A percentile compares a stretch with the other conserved stretches of the same genome.
phyloP scores from a whole-genome alignment of 2,888 invertebrate species.

The Athalia rosae region DNA sequence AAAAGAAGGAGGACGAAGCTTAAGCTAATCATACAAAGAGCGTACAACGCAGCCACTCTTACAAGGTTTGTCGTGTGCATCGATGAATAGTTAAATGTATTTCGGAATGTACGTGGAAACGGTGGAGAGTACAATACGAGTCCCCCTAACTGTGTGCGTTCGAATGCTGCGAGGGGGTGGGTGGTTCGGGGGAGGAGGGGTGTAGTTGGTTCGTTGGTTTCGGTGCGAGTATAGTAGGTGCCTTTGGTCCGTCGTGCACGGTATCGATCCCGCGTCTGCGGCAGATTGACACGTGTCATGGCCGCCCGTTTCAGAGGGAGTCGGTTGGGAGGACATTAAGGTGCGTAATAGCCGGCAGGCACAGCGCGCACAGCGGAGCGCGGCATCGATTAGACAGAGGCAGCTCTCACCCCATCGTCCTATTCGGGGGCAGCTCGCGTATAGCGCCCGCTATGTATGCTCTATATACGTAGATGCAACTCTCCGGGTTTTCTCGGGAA shows the following conservation, averaged over 20 bases:
- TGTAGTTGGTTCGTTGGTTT: conserved; percentile 52
- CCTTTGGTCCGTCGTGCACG: conserved; percentile 64
- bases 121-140: too few relatives aligned
- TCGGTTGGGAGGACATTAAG: conserved; percentile 72
- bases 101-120: too few relatives aligned
- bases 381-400: conserved; percentile 73
- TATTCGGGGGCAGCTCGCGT: conserved; percentile 9
- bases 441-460: too few relatives aligned
- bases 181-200: conserved; percentile 48
- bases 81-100: too few relatives aligned
- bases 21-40: too few relatives aligned
- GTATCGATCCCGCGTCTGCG: conserved; percentile 73
- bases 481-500: not conserved
- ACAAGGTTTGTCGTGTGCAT: too few relatives aligned
- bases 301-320: conserved; percentile 63
- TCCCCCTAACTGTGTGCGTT: too few relatives aligned
- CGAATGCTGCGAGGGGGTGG: not conserved
- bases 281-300: conserved; percentile 74
- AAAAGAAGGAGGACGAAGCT: too few relatives aligned
- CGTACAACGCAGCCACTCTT: too few relatives aligned
- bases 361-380: conserved; percentile 71
- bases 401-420: conserved; percentile 64
- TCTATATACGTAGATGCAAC: conserved; percentile 27
- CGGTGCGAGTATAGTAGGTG: conserved; percentile 60
- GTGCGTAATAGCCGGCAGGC: conserved; percentile 74